Evolutionary conservation across 2,113 vertebrate genomes (phyloP).

Genomic region (Phrynocephalus versicolor): DNA sequence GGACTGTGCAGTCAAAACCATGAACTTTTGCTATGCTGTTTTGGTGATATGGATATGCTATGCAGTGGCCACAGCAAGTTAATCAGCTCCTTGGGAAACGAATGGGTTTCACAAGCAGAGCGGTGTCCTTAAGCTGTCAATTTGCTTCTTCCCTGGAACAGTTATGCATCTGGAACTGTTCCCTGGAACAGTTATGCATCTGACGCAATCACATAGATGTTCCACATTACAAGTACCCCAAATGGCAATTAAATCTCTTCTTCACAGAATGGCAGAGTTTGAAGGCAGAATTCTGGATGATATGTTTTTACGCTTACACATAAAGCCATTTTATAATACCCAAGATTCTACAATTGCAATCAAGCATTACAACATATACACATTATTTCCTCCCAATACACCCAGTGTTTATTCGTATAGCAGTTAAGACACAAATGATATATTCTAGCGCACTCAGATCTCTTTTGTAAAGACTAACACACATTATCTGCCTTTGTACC

Average conservation of each 20-base stretch:
- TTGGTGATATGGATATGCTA: not conserved
- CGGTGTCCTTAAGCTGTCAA: not conserved
- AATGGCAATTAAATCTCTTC: not conserved
- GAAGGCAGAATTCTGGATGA: not conserved
- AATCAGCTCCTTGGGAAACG: not conserved
- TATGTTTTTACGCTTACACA: not conserved
- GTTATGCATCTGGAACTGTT: too few relatives aligned
- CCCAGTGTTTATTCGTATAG: not conserved
- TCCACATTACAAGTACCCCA: not conserved
- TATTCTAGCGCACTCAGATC: conserved; percentile 4
- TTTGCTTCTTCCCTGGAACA: not conserved
- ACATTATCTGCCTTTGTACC: not conserved
- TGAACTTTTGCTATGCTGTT: not conserved
- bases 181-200: too few relatives aligned
- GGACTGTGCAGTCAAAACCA: not conserved
- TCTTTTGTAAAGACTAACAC: conserved; percentile 1
- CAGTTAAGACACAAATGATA: conserved; percentile 17
- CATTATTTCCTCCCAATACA: conserved; percentile 6
- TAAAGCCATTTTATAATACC: not conserved
- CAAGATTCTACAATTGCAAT: not conserved
- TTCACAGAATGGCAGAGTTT: not conserved
- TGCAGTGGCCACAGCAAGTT: not conserved
- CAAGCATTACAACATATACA: not conserved
- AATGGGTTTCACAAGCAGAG: not conserved
- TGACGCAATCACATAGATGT: not conserved